Evolutionary conservation across 2,797 vertebrate genomes (phyloP).

Genomic region (Anisognathus igniventris): DNA sequence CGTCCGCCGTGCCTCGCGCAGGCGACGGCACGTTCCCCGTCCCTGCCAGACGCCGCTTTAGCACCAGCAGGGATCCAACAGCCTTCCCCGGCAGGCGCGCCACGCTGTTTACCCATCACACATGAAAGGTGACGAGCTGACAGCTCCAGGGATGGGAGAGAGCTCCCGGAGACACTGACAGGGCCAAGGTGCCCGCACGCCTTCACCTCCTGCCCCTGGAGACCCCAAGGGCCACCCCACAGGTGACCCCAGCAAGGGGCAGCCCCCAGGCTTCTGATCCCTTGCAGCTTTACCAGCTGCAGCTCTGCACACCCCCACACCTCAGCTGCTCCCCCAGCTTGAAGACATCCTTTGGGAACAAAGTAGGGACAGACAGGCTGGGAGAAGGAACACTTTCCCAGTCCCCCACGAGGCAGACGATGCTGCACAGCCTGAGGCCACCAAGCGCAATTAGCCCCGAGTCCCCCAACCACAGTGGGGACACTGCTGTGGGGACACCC

Average conservation of each 20-base stretch:
- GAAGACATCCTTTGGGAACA: not conserved
- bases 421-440: not conserved
- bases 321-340: not conserved
- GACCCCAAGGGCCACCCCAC: not conserved
- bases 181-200: accelerated
- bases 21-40: conserved; percentile 44
- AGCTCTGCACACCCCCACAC: not conserved
- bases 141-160: not conserved
- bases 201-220: not conserved
- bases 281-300: not conserved
- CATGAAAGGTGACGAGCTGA: conserved; percentile 36
- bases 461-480: not conserved
- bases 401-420: not conserved
- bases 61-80: conserved; percentile 57
- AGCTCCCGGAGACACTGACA: not conserved
- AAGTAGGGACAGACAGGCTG: not conserved
- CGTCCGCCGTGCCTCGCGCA: conserved; percentile 35
- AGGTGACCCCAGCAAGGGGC: not conserved
- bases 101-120: conserved; percentile 47
- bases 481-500: accelerated
- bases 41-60: conserved; percentile 54
- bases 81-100: conserved; percentile 7
- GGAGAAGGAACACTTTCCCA: not conserved
- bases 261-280: not conserved
- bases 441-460: not conserved